Evolutionary conservation across 2,888 invertebrate species (phyloP).

Genomic region (Tetragonisca angustula): DNA sequence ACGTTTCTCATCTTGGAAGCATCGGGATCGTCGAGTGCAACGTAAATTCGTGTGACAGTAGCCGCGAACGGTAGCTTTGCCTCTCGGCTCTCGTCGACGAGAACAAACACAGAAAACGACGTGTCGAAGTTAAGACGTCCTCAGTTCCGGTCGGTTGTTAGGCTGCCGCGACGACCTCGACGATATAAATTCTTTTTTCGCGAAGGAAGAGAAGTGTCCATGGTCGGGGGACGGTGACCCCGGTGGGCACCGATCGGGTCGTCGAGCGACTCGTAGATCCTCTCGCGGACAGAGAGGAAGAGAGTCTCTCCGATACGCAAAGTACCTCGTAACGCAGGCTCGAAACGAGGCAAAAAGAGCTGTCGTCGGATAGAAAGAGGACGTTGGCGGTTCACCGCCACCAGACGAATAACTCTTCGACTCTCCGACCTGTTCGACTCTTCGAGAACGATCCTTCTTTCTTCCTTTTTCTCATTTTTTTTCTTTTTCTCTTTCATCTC

Average conservation of each 20-base stretch:
- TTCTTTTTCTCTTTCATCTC: slow-evolving; percentile 13
- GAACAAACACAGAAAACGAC: slow-evolving; percentile 51
- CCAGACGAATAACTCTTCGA: slow-evolving; percentile 71
- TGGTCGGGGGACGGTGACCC: slow-evolving; percentile 42
- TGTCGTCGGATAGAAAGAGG: slow-evolving; percentile 61
- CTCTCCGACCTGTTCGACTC: slow-evolving; percentile 42
- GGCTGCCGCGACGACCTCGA: slow-evolving; percentile 69
- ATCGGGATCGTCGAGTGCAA: slow-evolving; percentile 49
- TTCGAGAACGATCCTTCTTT: slow-evolving; percentile 1
- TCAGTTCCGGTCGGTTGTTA: slow-evolving; percentile 69
- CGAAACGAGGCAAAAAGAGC: slow-evolving; percentile 53
- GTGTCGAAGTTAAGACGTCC: slow-evolving; percentile 73
- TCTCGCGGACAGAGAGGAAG: background rate
- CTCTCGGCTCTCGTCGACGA: slow-evolving; percentile 53
- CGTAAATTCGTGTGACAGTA: slow-evolving; percentile 59
- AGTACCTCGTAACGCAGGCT: slow-evolving; percentile 66
- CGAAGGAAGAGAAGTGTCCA: slow-evolving; percentile 10
- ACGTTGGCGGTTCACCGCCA: slow-evolving; percentile 53
- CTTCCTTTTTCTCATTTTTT: background rate
- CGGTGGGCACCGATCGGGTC: slow-evolving; percentile 49
- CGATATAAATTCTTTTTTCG: slow-evolving; percentile 74
- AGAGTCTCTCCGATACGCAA: slow-evolving; percentile 46
- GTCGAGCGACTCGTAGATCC: slow-evolving; percentile 58
- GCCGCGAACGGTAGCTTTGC: slow-evolving; percentile 55
- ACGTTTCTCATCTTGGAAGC: slow-evolving; percentile 35